These are phyloP conservation scores for Tenthredo mesomela DNA, from an alignment of 2,888 invertebrate species.

Conservation along the genomic window DNA sequence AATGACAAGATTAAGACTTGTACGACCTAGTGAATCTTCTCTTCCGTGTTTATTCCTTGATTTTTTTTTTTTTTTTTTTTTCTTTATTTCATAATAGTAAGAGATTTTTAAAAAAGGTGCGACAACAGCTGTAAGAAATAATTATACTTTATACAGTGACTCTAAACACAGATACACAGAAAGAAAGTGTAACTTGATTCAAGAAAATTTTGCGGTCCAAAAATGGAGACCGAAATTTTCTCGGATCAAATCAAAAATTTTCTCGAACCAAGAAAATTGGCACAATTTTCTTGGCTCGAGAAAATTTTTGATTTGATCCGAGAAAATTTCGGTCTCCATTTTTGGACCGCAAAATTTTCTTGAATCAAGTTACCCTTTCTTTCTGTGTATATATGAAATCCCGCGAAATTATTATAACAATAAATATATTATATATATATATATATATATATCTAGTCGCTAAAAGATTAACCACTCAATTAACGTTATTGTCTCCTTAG, in stretches of 20 bases:
- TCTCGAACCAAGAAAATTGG: too few relatives aligned
- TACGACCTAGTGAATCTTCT: neutral
- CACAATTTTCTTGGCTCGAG: too few relatives aligned
- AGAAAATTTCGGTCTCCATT: too few relatives aligned
- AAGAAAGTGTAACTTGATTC: too few relatives aligned
- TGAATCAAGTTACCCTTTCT: too few relatives aligned
- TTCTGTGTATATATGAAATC: neutral
- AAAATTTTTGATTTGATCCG: too few relatives aligned
- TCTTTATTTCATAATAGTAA: neutral
- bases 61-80: neutral
- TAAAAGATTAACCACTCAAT: conserved; percentile 25
- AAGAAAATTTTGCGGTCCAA: too few relatives aligned
- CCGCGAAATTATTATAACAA: neutral
- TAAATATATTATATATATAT: neutral
- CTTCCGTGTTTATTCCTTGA: neutral
- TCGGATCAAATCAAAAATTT: too few relatives aligned
- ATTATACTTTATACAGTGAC: neutral
- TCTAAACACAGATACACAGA: neutral
- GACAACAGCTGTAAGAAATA: neutral
- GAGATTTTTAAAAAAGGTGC: neutral
- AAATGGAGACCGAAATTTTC: too few relatives aligned
- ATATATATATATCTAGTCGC: neutral
- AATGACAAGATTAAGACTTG: conserved; percentile 32
- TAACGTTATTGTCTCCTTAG: conserved; percentile 6
- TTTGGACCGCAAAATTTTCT: too few relatives aligned